Conservation (phyloP, 2,113 vertebrate genomes). For the Salvelinus alpinus region DNA sequence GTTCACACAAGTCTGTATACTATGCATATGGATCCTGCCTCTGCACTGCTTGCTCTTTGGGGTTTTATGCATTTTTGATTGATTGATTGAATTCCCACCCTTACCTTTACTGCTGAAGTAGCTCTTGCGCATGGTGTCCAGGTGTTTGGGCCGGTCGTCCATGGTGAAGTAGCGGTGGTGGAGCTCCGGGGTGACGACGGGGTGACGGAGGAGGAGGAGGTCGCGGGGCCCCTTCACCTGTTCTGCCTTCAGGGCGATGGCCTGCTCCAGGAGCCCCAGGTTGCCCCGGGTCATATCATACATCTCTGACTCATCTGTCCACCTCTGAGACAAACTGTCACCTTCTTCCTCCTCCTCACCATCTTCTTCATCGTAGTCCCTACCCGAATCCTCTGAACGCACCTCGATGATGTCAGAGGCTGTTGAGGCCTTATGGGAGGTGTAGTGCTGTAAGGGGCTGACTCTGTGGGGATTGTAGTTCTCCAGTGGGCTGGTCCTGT, state of each 20-base stretch:
- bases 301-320: constrained; percentile 89
- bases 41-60: neutral
- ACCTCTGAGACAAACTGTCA: constrained; percentile 84
- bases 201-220: constrained; percentile 62
- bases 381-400: constrained; percentile 83
- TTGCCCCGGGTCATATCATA: constrained; percentile 94
- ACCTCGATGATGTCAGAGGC: constrained; percentile 84
- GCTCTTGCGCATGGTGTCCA: constrained; percentile 86
- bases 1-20: neutral
- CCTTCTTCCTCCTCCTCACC: constrained; percentile 78
- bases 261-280: constrained; percentile 94
- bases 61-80: too few species aligned
- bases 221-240: constrained; percentile 87
- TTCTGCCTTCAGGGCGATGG: constrained; percentile 94
- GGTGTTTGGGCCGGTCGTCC: constrained; percentile 84
- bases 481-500: constrained; percentile 31
- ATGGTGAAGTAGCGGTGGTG: constrained; percentile 83
- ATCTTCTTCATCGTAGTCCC: constrained; percentile 77
- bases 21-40: neutral
- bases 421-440: constrained; percentile 51
- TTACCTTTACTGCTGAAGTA: constrained; percentile 87
- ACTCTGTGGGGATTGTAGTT: constrained; percentile 39
- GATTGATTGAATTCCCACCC: neutral
- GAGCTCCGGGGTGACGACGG: constrained; percentile 70
- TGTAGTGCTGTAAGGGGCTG: constrained; percentile 57